Conservation (phyloP, 2,797 vertebrate species). For the Dendrocincla tyrannina region DNA sequence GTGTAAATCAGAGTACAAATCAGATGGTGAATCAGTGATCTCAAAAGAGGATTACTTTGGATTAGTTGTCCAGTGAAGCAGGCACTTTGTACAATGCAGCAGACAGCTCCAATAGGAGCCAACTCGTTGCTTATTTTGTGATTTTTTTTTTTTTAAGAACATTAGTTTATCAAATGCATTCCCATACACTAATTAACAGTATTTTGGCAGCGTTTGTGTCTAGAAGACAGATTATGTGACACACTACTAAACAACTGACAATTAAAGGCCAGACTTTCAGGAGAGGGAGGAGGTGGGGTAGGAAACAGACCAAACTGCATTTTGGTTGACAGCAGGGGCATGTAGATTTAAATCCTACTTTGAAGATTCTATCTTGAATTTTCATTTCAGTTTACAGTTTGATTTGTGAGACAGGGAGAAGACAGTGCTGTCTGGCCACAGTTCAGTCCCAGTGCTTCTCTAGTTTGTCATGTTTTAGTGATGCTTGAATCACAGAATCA, state of each 20-base stretch:
- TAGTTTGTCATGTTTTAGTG: neutral
- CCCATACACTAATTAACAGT: neutral
- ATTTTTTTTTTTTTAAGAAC: neutral
- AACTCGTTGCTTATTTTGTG: neutral
- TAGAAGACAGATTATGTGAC: neutral
- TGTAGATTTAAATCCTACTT: neutral
- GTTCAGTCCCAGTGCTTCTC: neutral
- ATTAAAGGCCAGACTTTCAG: neutral
- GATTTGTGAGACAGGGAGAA: neutral
- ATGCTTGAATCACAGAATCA: neutral
- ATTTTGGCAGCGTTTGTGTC: neutral
- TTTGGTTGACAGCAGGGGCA: neutral
- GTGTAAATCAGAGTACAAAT: conserved; percentile 26
- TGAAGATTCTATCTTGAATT: neutral
- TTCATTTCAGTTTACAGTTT: neutral
- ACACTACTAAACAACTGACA: neutral
- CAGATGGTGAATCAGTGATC: neutral
- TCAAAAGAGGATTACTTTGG: conserved; percentile 55
- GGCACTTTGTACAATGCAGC: conserved; percentile 28
- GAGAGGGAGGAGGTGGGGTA: neutral
- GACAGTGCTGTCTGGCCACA: neutral
- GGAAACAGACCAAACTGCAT: neutral
- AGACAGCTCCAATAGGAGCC: neutral
- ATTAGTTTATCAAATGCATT: neutral
- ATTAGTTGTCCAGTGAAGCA: conserved; percentile 45